phyloP scores from a whole-genome alignment of 2,888 invertebrate species.

The Phlogophora meticulosa region DNA sequence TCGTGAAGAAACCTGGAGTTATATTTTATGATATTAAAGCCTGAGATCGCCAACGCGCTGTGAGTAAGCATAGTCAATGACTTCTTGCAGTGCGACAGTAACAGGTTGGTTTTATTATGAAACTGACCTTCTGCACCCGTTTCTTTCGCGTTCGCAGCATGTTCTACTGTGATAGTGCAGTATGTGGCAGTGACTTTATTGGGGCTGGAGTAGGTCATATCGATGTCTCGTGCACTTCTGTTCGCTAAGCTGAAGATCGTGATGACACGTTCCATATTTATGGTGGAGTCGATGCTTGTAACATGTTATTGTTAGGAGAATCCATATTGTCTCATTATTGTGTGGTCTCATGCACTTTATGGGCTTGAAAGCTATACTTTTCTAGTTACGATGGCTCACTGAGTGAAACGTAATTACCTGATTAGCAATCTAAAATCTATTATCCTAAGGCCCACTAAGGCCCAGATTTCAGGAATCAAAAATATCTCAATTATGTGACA shows the following conservation, averaged over 20 bases:
- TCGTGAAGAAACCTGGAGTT: too few relatives aligned
- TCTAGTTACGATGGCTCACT: neutral
- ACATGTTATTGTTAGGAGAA: constrained; percentile 17
- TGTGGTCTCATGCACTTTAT: constrained; percentile 2
- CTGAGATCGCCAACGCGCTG: too few relatives aligned
- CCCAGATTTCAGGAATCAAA: too few relatives aligned
- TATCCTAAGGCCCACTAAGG: too few relatives aligned
- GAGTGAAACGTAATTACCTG: too few relatives aligned
- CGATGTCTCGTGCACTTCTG: constrained; percentile 31
- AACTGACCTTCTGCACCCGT: neutral
- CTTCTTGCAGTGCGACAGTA: neutral
- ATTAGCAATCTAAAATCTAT: neutral
- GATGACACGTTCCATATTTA: constrained; percentile 49
- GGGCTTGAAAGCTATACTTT: neutral
- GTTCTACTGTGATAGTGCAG: constrained; percentile 22
- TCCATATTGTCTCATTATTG: constrained; percentile 12
- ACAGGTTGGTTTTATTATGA: too few relatives aligned
- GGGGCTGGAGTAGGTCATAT: constrained; percentile 34
- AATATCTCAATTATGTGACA: too few relatives aligned
- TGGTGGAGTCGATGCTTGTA: constrained; percentile 7
- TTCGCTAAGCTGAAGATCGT: constrained; percentile 30
- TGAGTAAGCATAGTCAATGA: too few relatives aligned
- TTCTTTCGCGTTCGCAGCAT: constrained; percentile 17
- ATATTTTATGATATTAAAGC: too few relatives aligned
- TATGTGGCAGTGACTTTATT: constrained; percentile 23